Conservation (phyloP, 2,113 vertebrate species). For the Myotis brandtii region DNA sequence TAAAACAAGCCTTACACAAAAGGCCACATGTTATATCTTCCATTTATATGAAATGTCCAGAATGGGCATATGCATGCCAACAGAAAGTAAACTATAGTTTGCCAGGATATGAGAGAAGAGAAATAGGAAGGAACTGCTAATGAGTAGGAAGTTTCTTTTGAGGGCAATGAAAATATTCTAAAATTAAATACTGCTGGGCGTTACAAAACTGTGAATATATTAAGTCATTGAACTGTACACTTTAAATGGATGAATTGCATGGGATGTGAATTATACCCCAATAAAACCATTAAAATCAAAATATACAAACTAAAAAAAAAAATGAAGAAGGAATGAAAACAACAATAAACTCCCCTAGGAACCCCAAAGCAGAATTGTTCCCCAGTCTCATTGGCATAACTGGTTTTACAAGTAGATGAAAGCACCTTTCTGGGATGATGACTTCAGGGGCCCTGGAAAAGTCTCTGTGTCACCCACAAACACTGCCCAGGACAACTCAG, state of each 20-base stretch:
- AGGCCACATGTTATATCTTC: background rate
- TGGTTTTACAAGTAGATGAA: background rate
- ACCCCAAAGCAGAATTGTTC: background rate
- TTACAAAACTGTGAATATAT: background rate
- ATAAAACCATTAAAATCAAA: background rate
- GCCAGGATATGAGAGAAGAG: background rate
- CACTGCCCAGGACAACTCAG: background rate
- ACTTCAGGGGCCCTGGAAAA: background rate
- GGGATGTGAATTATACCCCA: background rate
- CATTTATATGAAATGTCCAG: background rate
- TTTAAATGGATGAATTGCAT: background rate
- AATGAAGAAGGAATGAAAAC: background rate
- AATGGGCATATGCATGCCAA: background rate
- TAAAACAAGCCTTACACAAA: background rate
- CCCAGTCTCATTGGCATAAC: background rate
- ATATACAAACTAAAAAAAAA: background rate
- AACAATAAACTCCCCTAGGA: background rate
- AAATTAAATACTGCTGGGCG: background rate
- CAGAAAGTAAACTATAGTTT: background rate
- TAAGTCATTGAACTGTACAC: background rate
- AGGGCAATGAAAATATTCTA: constrained; percentile 11
- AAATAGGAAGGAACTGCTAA: background rate
- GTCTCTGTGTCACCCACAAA: background rate
- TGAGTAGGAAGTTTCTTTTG: background rate
- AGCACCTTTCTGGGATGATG: background rate